These are phyloP conservation scores for Edolisoma coerulescens DNA, from an alignment of 2,113 vertebrate genomes.

Conservation along the genomic window DNA sequence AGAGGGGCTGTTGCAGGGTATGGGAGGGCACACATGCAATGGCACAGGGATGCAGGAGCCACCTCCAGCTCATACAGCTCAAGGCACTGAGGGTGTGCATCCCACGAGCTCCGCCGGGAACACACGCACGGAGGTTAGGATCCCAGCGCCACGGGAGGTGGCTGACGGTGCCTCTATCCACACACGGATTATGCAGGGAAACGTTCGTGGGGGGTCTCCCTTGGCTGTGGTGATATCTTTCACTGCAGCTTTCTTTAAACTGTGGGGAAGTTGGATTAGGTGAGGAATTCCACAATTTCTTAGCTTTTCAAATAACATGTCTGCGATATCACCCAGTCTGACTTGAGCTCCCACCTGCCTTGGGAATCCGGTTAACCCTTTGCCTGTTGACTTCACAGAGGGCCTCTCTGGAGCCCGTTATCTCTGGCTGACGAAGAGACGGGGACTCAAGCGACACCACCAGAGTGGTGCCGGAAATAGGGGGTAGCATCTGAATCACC, in stretches of 20 bases:
- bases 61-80: neutral
- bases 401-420: neutral
- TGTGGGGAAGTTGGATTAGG: constrained; percentile 70
- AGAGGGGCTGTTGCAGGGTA: neutral
- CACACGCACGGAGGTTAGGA: neutral
- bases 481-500: constrained; percentile 41
- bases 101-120: accelerated
- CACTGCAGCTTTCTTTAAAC: constrained; percentile 61
- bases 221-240: neutral
- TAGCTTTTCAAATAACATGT: constrained; percentile 69
- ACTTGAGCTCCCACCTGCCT: constrained; percentile 40
- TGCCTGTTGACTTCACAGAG: neutral
- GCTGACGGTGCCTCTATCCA: neutral
- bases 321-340: constrained; percentile 38
- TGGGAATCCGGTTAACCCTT: constrained; percentile 55
- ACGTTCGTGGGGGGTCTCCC: constrained; percentile 16
- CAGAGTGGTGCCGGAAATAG: neutral
- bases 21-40: neutral
- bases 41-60: neutral
- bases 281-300: constrained; percentile 70
- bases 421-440: neutral
- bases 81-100: neutral
- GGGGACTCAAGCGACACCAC: neutral
- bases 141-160: accelerated
- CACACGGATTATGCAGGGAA: neutral